A percentile compares a stretch with the other conserved stretches of the same genome.
Evolutionary conservation across 2,797 vertebrate genomes (phyloP).

Genomic region (Diplodus sargus): DNA sequence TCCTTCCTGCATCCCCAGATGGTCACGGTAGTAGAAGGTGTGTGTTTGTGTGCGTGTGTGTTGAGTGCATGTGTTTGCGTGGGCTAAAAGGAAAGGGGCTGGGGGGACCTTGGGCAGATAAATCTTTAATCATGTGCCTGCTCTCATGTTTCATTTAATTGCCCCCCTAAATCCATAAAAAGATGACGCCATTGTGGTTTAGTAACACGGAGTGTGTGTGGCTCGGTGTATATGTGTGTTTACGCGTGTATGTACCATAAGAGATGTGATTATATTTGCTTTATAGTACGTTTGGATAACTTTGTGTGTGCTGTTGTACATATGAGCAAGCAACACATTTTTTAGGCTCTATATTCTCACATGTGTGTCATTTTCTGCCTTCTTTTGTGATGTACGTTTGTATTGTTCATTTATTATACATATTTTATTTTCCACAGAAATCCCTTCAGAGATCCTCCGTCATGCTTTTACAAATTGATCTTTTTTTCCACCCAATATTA

Average conservation of each 20-base stretch:
- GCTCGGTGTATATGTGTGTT: neutral
- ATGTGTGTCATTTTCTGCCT: neutral
- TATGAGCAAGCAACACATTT: neutral
- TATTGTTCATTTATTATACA: conserved; percentile 28
- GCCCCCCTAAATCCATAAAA: conserved; percentile 67
- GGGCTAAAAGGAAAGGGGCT: conserved; percentile 29
- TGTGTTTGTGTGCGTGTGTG: conserved; percentile 28
- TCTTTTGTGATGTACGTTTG: neutral
- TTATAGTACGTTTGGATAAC: conserved; percentile 24
- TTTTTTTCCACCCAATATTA: neutral
- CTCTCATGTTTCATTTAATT: conserved; percentile 80
- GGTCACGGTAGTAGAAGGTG: conserved; percentile 57
- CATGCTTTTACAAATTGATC: conserved; percentile 13
- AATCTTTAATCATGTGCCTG: conserved; percentile 79
- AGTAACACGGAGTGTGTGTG: neutral
- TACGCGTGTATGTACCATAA: conserved; percentile 8
- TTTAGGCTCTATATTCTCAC: conserved; percentile 1
- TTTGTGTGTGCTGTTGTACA: neutral
- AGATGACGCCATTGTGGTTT: conserved; percentile 40
- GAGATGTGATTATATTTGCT: conserved; percentile 26
- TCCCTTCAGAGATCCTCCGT: neutral
- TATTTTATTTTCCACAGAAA: neutral
- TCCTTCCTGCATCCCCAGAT: conserved; percentile 68
- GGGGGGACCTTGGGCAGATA: conserved; percentile 62
- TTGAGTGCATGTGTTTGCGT: conserved; percentile 6